phyloP scores from a whole-genome alignment of 2,113 vertebrate genomes.

The Lophotis ruficrista region DNA sequence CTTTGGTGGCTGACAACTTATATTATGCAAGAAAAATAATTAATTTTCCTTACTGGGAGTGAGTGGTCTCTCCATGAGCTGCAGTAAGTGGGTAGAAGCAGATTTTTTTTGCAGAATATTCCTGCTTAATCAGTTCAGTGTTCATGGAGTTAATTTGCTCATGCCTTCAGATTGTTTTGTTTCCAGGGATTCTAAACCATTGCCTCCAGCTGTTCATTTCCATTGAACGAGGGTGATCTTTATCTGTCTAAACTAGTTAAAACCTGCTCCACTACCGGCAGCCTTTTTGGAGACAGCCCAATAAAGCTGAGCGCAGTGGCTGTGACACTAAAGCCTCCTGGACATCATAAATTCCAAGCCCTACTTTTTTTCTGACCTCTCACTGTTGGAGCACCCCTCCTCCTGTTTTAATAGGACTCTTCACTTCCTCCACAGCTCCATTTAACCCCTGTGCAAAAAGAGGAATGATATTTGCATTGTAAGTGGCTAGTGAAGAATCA shows the following conservation, averaged over 20 bases:
- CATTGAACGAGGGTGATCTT: conserved; percentile 76
- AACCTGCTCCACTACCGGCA: conserved; percentile 63
- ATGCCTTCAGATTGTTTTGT: conserved; percentile 56
- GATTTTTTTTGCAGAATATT: not conserved
- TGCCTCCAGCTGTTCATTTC: conserved; percentile 76
- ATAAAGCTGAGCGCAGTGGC: conserved; percentile 33
- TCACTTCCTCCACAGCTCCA: conserved; percentile 24
- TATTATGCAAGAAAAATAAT: not conserved
- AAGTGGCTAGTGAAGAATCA: not conserved
- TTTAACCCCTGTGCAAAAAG: not conserved
- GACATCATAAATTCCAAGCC: conserved; percentile 60
- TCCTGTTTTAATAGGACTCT: conserved; percentile 33
- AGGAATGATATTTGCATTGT: not conserved
- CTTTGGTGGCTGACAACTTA: not conserved
- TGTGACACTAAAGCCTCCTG: conserved; percentile 57
- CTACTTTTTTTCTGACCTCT: conserved; percentile 2
- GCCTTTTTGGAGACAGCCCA: conserved; percentile 55
- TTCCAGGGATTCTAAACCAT: conserved; percentile 64
- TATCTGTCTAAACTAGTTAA: conserved; percentile 73
- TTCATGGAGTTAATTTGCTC: conserved; percentile 66
- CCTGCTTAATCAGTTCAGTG: conserved; percentile 23
- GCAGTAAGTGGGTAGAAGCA: not conserved
- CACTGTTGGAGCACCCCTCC: not conserved
- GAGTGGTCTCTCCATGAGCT: not conserved
- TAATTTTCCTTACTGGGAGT: not conserved